Evolutionary conservation across 2,797 vertebrate species (phyloP), one percentile per base, ranked within the genome.

Genomic region (Tokudaia tokunoshimensis): DNA sequence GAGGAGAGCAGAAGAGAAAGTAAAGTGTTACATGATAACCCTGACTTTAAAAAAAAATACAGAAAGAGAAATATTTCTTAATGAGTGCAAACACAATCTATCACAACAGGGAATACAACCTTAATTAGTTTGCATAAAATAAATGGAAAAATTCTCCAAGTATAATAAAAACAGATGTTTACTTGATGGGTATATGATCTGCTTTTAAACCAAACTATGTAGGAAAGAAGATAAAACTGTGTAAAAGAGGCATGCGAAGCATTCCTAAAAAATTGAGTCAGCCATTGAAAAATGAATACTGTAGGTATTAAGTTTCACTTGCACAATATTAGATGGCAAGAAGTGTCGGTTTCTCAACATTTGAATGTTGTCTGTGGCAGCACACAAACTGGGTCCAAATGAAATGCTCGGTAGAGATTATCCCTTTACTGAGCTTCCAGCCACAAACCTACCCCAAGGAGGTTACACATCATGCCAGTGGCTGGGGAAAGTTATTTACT

Each of bases 251-350:
- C 94, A 94, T 31, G 44, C n/a, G 63, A 92, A 94, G 82, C 24
- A 89, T 89, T 95, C 89, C 78, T 94, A n/a, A 92, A 96, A 95
- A 94, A 92, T 91, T 47, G 86, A 94, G 86, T 79, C 78, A 87
- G 12, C 57, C 86, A 55, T 94, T 89, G 88, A 95, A 96, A 97
- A 96, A 96, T 20, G 72, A 96, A 97, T 92, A 96, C 55, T 96
- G 44, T 92, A 50, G 59, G 95, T 96, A 97, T 97, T 96, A 92
- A 94, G 95, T 98, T 97, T 96, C 96, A 96, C 92, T 98, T 98
- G 97, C 96, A 95, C 81, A 97, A 98, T 81, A 89, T 20, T 94
- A 74, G 41, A 87, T 96, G 96, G 96, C 95, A 96, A 92, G 94
- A 80, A 57, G 67, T 88, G 80, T 92, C 79, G 41, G 52, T 98